Percentiles rank a stretch among this genome's conserved stretches.
These are phyloP conservation scores for Alethe diademata DNA, from an alignment of 2,113 vertebrate species.

Conservation along the genomic window DNA sequence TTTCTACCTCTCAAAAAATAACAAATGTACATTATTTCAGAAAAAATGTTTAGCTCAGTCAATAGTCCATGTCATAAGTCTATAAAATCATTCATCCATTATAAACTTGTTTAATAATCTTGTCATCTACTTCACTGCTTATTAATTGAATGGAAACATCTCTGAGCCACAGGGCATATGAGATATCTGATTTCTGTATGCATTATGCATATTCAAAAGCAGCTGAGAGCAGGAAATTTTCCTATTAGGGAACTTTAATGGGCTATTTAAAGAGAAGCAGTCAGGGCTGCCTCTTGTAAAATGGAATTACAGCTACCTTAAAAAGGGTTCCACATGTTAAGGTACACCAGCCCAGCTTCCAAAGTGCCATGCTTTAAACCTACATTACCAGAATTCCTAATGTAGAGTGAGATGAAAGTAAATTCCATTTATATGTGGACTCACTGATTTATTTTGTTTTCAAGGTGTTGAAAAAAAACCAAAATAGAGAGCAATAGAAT, in stretches of 20 bases:
- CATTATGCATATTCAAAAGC: not conserved
- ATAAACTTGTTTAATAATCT: slow-evolving; percentile 33
- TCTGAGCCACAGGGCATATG: not conserved
- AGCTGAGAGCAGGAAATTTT: not conserved
- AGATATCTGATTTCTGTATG: not conserved
- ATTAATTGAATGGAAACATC: slow-evolving; percentile 21
- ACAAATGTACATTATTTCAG: not conserved
- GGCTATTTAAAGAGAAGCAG: not conserved
- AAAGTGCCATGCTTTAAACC: not conserved
- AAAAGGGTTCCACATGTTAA: not conserved
- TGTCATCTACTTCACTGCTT: slow-evolving; percentile 18
- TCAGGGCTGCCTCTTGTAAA: not conserved
- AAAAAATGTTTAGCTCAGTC: not conserved
- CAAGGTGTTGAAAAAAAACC: not conserved
- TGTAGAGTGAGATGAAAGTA: not conserved
- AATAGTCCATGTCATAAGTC: not conserved
- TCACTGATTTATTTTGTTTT: not conserved
- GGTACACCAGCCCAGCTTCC: not conserved
- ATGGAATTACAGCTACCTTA: not conserved
- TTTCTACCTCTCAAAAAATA: not conserved
- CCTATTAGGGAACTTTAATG: not conserved
- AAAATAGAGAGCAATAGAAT: not conserved
- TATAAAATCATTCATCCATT: not conserved
- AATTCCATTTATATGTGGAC: not conserved
- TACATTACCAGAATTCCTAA: not conserved